These are phyloP conservation scores for Spodoptera littoralis DNA, from an alignment of 2,888 invertebrate genomes.

Conservation along the genomic window DNA sequence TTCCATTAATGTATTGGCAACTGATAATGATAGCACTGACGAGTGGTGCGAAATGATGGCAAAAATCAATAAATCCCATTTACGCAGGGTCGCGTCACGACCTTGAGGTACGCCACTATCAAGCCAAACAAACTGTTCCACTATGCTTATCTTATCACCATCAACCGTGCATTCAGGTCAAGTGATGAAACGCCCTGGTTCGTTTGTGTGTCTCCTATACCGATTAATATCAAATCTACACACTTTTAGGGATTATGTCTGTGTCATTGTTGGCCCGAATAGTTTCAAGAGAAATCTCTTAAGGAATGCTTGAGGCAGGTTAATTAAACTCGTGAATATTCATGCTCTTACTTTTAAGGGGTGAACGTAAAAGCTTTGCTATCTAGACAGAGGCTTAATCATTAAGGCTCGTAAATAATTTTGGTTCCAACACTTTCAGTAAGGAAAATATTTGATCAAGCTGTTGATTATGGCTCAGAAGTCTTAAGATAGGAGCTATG, in stretches of 20 bases:
- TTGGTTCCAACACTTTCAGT: slow-evolving; percentile 22
- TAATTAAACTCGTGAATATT: slow-evolving; percentile 55
- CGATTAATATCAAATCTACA: slow-evolving; percentile 50
- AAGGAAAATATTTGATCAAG: slow-evolving; percentile 1
- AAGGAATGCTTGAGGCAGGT: slow-evolving; percentile 38
- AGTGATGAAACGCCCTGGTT: slow-evolving; percentile 67
- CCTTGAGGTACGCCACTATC: slow-evolving; percentile 61
- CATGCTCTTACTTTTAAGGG: slow-evolving; percentile 52
- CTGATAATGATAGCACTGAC: slow-evolving; percentile 1
- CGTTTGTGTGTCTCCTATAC: slow-evolving; percentile 33
- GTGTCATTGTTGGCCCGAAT: slow-evolving; percentile 41
- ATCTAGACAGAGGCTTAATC: slow-evolving; percentile 42
- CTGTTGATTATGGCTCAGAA: background rate
- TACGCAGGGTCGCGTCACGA: slow-evolving; percentile 55
- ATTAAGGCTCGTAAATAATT: slow-evolving; percentile 37
- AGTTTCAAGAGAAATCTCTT: slow-evolving; percentile 51
- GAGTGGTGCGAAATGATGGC: slow-evolving; percentile 26
- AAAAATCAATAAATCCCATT: slow-evolving; percentile 53
- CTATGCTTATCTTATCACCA: slow-evolving; percentile 65
- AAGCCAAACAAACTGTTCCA: slow-evolving; percentile 64
- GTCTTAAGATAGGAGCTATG: too few species aligned
- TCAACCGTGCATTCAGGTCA: slow-evolving; percentile 67
- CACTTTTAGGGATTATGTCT: slow-evolving; percentile 37
- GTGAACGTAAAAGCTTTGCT: slow-evolving; percentile 48
- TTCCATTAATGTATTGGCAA: slow-evolving; percentile 22